A percentile compares a stretch with the other conserved stretches of the same genome.
These are phyloP conservation scores for Macrocentrus cingulum DNA, from an alignment of 1,140 invertebrate genomes.

Conservation along the genomic window DNA sequence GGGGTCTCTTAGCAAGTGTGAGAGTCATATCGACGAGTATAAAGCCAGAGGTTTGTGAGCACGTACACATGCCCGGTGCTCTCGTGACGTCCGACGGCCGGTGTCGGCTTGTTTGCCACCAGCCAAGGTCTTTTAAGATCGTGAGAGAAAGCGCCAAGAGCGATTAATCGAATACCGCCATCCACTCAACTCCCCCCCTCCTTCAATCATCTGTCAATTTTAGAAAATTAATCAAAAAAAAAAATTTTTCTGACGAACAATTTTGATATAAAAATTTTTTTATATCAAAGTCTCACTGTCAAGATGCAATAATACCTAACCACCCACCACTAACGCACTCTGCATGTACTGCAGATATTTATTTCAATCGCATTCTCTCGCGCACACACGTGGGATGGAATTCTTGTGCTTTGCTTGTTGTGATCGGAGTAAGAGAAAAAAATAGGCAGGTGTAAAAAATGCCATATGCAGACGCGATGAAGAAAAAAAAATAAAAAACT, in stretches of 20 bases:
- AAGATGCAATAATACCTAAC: constrained; percentile 6
- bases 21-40: too few species aligned
- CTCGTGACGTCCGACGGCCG: constrained; percentile 4
- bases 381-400: constrained; percentile 26
- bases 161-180: constrained; percentile 6
- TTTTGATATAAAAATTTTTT: too few species aligned
- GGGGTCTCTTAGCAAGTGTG: too few species aligned
- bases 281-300: constrained; percentile 9
- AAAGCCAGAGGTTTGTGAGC: too few species aligned
- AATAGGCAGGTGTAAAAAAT: background rate
- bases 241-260: too few species aligned
- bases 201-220: background rate
- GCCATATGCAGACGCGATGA: background rate
- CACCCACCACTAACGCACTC: constrained; percentile 14
- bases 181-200: background rate
- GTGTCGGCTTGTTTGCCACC: constrained; percentile 34
- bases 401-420: too few species aligned
- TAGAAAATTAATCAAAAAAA: background rate
- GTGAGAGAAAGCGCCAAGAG: background rate
- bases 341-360: constrained; percentile 19
- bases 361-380: constrained; percentile 29
- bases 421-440: background rate
- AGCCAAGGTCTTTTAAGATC: constrained; percentile 19
- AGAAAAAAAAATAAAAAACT: too few species aligned
- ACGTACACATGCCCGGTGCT: too few species aligned